A percentile compares a stretch with the other conserved stretches of the same genome.
These are phyloP conservation scores for Gymnorhina tibicen DNA, from an alignment of 2,113 vertebrate genomes.

Conservation along the genomic window DNA sequence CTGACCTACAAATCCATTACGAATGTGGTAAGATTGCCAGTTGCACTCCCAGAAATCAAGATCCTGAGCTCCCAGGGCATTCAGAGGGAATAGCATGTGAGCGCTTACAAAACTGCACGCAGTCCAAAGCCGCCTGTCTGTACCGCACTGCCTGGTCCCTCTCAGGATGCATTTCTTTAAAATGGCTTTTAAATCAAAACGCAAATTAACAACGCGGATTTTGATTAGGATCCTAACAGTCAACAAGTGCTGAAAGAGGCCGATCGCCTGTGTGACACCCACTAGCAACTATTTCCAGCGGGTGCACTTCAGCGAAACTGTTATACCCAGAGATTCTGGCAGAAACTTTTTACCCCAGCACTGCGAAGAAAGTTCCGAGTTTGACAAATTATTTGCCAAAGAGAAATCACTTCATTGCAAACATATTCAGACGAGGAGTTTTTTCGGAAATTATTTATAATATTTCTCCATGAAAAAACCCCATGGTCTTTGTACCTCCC, in stretches of 20 bases:
- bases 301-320: not conserved
- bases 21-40: not conserved
- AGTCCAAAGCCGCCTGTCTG: not conserved
- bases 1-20: slow-evolving; percentile 8
- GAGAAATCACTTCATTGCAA: not conserved
- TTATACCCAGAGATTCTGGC: not conserved
- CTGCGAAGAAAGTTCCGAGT: not conserved
- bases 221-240: not conserved
- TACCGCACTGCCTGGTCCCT: not conserved
- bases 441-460: not conserved
- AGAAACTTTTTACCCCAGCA: not conserved
- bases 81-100: not conserved
- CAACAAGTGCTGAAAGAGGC: slow-evolving; percentile 63
- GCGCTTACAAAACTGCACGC: not conserved
- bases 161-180: not conserved
- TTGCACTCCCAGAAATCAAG: not conserved
- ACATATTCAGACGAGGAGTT: not conserved
- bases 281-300: not conserved
- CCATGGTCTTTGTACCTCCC: not conserved
- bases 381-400: not conserved
- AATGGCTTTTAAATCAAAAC: not conserved
- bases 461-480: not conserved
- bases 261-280: not conserved
- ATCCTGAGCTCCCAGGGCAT: not conserved
- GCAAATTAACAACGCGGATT: not conserved